These are phyloP conservation scores for Cercocebus atys DNA, from an alignment of 2,113 vertebrate genomes.

Conservation along the genomic window DNA sequence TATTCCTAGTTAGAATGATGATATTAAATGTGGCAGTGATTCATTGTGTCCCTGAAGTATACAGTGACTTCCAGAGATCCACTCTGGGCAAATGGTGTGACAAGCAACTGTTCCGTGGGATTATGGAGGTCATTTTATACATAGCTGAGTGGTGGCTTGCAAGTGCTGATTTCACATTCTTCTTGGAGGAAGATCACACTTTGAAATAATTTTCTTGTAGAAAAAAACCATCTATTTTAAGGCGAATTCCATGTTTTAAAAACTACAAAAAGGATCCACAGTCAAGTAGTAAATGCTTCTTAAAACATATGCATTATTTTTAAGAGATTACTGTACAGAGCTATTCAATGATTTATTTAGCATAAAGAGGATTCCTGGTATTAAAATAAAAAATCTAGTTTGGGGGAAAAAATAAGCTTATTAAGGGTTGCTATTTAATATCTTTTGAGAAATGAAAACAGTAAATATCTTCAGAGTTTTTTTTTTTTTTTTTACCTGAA, in stretches of 20 bases:
- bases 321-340: not conserved
- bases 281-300: not conserved
- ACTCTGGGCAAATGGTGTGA: not conserved
- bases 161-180: not conserved
- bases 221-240: not conserved
- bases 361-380: not conserved
- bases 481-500: not conserved
- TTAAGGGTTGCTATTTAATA: slow-evolving; percentile 36
- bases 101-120: not conserved
- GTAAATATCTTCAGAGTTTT: not conserved
- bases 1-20: not conserved
- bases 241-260: not conserved
- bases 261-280: not conserved
- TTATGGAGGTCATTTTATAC: not conserved
- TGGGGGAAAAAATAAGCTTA: slow-evolving; percentile 24
- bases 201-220: slow-evolving; percentile 32
- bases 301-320: not conserved
- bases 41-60: not conserved
- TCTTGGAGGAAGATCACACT: not conserved
- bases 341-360: slow-evolving; percentile 21
- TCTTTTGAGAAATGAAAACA: slow-evolving; percentile 18
- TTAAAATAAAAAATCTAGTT: slow-evolving; percentile 43
- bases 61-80: not conserved
- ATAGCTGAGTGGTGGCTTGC: not conserved
- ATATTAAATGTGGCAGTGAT: not conserved